These are phyloP conservation scores for Abramis brama DNA, from an alignment of 2,113 vertebrate species.

Conservation along the genomic window DNA sequence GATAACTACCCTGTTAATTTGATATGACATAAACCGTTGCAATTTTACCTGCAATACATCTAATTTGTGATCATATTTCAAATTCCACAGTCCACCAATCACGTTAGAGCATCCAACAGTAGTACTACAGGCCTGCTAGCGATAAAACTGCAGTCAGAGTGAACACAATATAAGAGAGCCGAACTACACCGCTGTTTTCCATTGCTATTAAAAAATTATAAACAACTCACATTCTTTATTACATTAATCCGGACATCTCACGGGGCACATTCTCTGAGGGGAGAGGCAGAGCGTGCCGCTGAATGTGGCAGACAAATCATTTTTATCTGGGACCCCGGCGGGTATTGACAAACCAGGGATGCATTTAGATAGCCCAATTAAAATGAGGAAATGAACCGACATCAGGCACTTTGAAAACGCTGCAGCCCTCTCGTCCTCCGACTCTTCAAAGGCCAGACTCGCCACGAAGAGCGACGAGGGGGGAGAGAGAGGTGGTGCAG, in stretches of 20 bases:
- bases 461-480: slow-evolving; percentile 46
- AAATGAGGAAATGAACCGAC: slow-evolving; percentile 76
- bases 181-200: background rate
- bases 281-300: slow-evolving; percentile 67
- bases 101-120: background rate
- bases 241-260: slow-evolving; percentile 66
- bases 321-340: slow-evolving; percentile 74
- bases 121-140: background rate
- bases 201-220: slow-evolving; percentile 59
- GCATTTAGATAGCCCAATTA: slow-evolving; percentile 84
- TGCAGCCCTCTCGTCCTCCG: slow-evolving; percentile 50
- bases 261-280: slow-evolving; percentile 64
- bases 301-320: slow-evolving; percentile 79
- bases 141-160: background rate
- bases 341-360: slow-evolving; percentile 79
- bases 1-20: background rate
- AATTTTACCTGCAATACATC: background rate
- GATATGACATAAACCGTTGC: background rate
- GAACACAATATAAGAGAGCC: background rate
- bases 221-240: slow-evolving; percentile 65
- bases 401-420: slow-evolving; percentile 65
- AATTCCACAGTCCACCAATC: background rate
- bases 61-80: background rate
- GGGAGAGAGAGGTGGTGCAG: slow-evolving; percentile 49
- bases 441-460: slow-evolving; percentile 61